Evolutionary conservation across 2,888 invertebrate species (phyloP), one percentile per base, ranked within the genome.

Genomic region (Nomada fabriciana): DNA sequence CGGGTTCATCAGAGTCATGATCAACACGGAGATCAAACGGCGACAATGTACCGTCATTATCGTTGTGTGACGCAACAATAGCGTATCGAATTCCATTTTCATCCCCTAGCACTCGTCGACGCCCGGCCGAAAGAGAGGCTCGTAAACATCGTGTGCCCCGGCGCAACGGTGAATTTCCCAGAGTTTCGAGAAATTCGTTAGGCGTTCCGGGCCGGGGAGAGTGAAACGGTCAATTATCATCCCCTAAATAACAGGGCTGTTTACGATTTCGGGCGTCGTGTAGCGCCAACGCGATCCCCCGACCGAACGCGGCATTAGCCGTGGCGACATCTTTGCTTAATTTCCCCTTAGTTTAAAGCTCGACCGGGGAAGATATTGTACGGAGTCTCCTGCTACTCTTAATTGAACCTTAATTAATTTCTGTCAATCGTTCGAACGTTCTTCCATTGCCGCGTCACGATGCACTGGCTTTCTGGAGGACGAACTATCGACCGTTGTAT

Each of bases 241-340:
- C 90, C 91, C 91, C 91, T 91, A 91, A 92, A 91, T 92, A 92
- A 91, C 90, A 85, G 89, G 87, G 86, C 88, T 92, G 91, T 93
- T 93, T 93, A 93, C 90, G 91, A 91, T 91, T 89, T 85, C 88
- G 83, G 68, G 80, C 88, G 76, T 86, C 79, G 83, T 86, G 82
- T 60, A 63, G 72, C 74, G 80, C 73, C 53, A 65, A 60, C 71
- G 73, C 69, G n/a, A 76, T 71, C 76, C 76, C 82, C 68, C 81
- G 52, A 50, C 73, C 64, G 73, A 85, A 68, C 71, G 80, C 75
- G 80, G 84, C 90, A 85, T 90, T 89, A 90, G 85, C 76, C 87
- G 76, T 88, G 92, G 93, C 93, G 91, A 92, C 93, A 94, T 93
- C 93, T 93, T 93, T 93, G 91, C 93, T 92, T 93, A 93, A 93